These are phyloP conservation scores for Cossypha polioptera DNA, from an alignment of 2,797 vertebrate genomes.

Conservation along the genomic window DNA sequence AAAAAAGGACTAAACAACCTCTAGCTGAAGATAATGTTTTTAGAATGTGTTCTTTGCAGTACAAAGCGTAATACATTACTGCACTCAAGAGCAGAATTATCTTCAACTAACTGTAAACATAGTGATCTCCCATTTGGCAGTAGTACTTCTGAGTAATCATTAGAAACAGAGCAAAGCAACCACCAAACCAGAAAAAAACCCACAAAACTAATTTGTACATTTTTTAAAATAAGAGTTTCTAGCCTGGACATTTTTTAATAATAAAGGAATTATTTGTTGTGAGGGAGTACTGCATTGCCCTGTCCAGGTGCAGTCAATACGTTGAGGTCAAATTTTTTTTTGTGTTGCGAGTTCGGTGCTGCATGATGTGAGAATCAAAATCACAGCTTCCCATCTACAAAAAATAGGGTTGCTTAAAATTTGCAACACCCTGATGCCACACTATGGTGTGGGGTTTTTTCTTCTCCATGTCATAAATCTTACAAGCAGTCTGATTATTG, in stretches of 20 bases:
- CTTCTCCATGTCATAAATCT: neutral
- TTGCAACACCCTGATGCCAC: neutral
- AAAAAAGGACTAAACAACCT: neutral
- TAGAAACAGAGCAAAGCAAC: neutral
- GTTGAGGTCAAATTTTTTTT: neutral
- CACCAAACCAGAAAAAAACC: neutral
- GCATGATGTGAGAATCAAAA: neutral
- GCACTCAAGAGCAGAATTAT: neutral
- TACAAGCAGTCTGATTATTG: conserved; percentile 5
- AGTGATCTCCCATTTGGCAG: neutral
- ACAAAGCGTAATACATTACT: neutral
- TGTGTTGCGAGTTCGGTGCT: neutral
- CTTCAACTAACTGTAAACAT: neutral
- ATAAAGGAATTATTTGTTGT: neutral
- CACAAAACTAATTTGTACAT: fast-evolving
- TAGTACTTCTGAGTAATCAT: neutral
- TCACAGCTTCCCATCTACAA: neutral
- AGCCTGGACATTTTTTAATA: neutral
- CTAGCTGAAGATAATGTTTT: neutral
- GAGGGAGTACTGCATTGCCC: neutral
- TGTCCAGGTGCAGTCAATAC: neutral
- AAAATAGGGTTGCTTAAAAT: neutral
- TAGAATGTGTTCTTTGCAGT: neutral
- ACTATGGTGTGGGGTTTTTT: fast-evolving
- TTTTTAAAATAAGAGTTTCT: neutral